These are phyloP conservation scores for Spicauda simplicius DNA, from an alignment of 2,888 invertebrate genomes.

Conservation along the genomic window DNA sequence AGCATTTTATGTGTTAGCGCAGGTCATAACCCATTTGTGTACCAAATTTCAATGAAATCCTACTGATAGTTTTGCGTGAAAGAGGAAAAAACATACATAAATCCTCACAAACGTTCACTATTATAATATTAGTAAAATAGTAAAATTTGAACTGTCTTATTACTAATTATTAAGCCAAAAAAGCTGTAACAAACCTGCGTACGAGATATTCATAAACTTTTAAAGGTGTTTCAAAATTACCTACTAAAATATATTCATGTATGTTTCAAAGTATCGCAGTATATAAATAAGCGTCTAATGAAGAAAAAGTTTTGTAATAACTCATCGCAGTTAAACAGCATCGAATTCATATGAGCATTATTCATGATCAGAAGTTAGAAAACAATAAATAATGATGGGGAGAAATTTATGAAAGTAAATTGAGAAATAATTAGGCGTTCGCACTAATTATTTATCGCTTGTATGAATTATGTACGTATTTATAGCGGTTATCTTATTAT, in stretches of 20 bases:
- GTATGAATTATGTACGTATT: not conserved
- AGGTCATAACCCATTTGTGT: too few species aligned
- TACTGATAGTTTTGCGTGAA: too few species aligned
- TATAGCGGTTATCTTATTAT: not conserved
- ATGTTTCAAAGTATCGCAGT: not conserved
- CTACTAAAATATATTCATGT: not conserved
- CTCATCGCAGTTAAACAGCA: not conserved
- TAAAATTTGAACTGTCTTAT: too few species aligned
- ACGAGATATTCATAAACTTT: not conserved
- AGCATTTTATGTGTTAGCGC: too few species aligned
- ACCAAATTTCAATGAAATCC: too few species aligned
- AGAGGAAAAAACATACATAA: too few species aligned
- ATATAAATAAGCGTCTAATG: not conserved
- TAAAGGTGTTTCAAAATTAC: not conserved
- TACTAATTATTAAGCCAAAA: too few species aligned
- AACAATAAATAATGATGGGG: constrained; percentile 21
- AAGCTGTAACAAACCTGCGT: too few species aligned
- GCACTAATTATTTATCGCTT: constrained; percentile 13
- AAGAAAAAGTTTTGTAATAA: constrained; percentile 2
- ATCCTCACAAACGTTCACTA: too few species aligned
- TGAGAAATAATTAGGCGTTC: constrained; percentile 24
- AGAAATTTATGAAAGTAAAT: constrained; percentile 23
- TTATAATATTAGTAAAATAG: too few species aligned
- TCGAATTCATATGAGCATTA: constrained; percentile 13
- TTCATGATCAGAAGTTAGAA: constrained; percentile 16